Evolutionary conservation across 30 jellyfish, hydroid and myxozoan species (phyloP).

Genomic region (Calvadosia cruxmelitensis): DNA sequence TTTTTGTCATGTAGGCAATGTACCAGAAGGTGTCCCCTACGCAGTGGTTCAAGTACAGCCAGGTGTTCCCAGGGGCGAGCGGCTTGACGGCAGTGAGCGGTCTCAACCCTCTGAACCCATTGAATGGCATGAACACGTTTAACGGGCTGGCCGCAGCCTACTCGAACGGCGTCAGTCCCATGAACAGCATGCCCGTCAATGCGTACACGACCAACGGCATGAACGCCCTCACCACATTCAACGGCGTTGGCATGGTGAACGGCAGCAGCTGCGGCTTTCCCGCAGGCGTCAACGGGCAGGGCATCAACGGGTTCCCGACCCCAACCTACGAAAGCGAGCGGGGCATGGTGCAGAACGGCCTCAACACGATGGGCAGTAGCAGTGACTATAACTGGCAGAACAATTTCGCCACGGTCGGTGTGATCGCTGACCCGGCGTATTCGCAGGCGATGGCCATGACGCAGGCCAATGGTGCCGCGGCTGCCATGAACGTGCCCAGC

Average conservation of each 20-base stretch:
- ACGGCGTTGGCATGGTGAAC: constrained; percentile 75
- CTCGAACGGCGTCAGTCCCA: constrained; percentile 62
- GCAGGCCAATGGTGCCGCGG: constrained; percentile 55
- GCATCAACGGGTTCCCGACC: constrained; percentile 69
- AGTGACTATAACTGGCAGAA: constrained; percentile 79
- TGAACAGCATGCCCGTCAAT: constrained; percentile 57
- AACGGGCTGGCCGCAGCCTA: constrained; percentile 67
- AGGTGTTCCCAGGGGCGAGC: constrained; percentile 64
- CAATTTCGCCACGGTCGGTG: constrained; percentile 48
- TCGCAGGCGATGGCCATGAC: constrained; percentile 83
- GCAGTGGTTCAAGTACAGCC: constrained; percentile 77
- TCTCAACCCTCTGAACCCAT: constrained; percentile 51
- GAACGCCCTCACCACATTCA: constrained; percentile 74
- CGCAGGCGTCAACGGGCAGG: constrained; percentile 63
- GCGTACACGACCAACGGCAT: constrained; percentile 81
- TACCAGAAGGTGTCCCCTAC: constrained; percentile 92
- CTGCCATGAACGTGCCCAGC: constrained; percentile 32
- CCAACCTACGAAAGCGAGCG: constrained; percentile 86
- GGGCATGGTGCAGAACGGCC: constrained; percentile 60
- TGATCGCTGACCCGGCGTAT: constrained; percentile 69
- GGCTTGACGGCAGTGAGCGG: constrained; percentile 77
- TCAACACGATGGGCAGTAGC: constrained; percentile 43
- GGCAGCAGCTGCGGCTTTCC: constrained; percentile 67
- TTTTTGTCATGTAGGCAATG: constrained; percentile 23
- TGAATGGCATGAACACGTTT: constrained; percentile 66